Base-by-base conservation (phyloP, 1,140 invertebrate genomes). In the Daktulosphaira vitifoliae region DNA sequence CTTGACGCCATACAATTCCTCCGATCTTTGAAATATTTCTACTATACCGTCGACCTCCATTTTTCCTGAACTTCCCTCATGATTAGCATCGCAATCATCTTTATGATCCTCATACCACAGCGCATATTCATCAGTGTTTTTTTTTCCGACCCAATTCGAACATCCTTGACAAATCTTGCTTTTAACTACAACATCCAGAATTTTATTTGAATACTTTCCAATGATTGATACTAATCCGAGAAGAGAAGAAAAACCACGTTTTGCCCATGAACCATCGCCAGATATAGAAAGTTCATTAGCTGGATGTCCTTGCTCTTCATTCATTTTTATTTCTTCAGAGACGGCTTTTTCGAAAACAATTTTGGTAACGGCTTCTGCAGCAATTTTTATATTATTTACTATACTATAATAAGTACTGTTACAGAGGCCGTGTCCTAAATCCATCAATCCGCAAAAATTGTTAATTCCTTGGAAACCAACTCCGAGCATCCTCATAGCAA, bases 251-350 rank as follows among this genome's bases (percentile, higher is more conserved):
- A 66, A 65, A 15, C 68, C 67, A 16, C 68, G 37, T 39, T 62
- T 54, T 33, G 66, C 66, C 68, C 68, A 70, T n/a, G 66, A 52
- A n/a, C 66, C 69, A 65, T 70, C 69, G 44, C 68, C 59, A n/a
- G 66, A 49, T 37, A 48, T 50, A 56, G 50, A 48, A 37, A 68
- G 37, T 26, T 70, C 59, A 18, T 13, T 48, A 39, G 67, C 33
- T 20, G 9, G 5, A 23, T 66, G 53, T 53, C 56, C 16, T 49
- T 46, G 56, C 42, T 37, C 33, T 7, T 7, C 6, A 37, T 6
- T 13, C 13, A 7, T 37, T 37, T 37, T 13, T 37, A 7, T 37
- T 37, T 37, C 33, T 37, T 6, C 33, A 7, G 13, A 7, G 13
- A 37, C 33, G 6, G 33, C 33, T 37, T 37, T 37, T 6, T 7